Percentiles rank a stretch among this genome's conserved stretches.
These are phyloP conservation scores for Halesus radiatus DNA, from an alignment of 1,140 invertebrate genomes.

Conservation along the genomic window DNA sequence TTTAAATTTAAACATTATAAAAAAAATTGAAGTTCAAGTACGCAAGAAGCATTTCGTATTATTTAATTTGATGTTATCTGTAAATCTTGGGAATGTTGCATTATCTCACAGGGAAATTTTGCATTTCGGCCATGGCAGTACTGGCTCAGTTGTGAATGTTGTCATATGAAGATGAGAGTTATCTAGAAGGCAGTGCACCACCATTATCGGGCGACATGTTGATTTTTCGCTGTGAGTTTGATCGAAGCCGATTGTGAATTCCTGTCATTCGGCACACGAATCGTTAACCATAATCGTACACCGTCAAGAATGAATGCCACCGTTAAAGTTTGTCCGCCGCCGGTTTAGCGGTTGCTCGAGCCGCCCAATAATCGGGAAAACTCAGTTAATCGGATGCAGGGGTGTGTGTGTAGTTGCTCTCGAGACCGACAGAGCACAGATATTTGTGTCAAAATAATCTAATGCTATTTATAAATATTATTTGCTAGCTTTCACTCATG, in stretches of 20 bases:
- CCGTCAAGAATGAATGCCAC: slow-evolving; percentile 15
- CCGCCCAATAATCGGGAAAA: slow-evolving; percentile 40
- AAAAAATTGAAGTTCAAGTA: too few relatives aligned
- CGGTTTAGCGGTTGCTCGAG: slow-evolving; percentile 18
- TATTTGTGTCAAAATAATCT: slow-evolving; percentile 70
- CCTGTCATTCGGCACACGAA: slow-evolving; percentile 64
- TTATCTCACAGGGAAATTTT: too few relatives aligned
- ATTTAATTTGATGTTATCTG: too few relatives aligned
- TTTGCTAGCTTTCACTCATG: slow-evolving; percentile 71
- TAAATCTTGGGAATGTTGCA: too few relatives aligned
- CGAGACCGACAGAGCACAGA: slow-evolving; percentile 63
- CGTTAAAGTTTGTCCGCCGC: slow-evolving; percentile 11
- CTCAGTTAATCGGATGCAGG: slow-evolving; percentile 61
- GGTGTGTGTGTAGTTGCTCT: slow-evolving; percentile 68
- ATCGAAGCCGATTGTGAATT: slow-evolving; percentile 69
- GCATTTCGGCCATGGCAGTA: too few relatives aligned
- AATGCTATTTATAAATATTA: slow-evolving; percentile 72
- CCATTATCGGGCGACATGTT: slow-evolving; percentile 67
- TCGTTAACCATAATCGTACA: slow-evolving; percentile 24
- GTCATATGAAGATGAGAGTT: slow-evolving; percentile 36
- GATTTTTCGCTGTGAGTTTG: slow-evolving; percentile 70
- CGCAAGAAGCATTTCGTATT: too few relatives aligned
- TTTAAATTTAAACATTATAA: too few relatives aligned
- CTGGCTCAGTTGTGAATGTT: neutral
- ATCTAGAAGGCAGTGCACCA: slow-evolving; percentile 49